Base-by-base conservation (phyloP, 2,113 vertebrate species). In the Etheostoma spectabile region DNA sequence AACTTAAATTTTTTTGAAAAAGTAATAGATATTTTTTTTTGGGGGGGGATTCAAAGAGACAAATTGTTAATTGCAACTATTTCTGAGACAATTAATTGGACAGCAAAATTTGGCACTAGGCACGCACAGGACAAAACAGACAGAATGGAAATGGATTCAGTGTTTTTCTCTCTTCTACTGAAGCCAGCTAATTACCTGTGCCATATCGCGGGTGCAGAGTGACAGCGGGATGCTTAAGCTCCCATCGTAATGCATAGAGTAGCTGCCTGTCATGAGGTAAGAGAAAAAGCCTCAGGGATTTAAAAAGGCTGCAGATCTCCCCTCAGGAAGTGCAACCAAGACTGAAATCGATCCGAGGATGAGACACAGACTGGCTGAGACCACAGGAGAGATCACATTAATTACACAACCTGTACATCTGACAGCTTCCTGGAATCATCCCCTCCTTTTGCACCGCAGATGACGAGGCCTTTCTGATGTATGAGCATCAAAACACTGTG, bases 331-430 rank as follows among this genome's bases (percentile, higher is more conserved):
- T 63, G 65, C 52, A 83, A 49, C 67, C 15, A 5, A 86, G 61
- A 76, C 65, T 8, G 45, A 85, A 88, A 93, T 85, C 35, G 24
- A 90, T 88, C 59, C 13, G 7, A 60, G 63, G 30, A 55, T 27
- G 48, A 82, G 46, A 64, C 24, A 42, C 52, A n/a, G 12, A 33
- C 12, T 18, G 48, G 22, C 7, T 33, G 2, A 19, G 53, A 65
- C 51, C 42, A 30, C 66, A 4, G 33, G 38, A 68, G 72, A 70
- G 78, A 81, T 72, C 55, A 24, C 75, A 75, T 83, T 63, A 60
- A 77, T 83, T 57, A 73, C 55, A 62, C 21, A 53, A 45, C 16
- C 21, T 49, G 33, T 15, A 38, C 46, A 48, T 78, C 21, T 73
- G 80, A 59, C 82, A 80, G 80, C 74, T 87, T 69, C 77, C 77